phyloP scores from a whole-genome alignment of 2,888 invertebrate species.

The Zaprionus obscuricornis region DNA sequence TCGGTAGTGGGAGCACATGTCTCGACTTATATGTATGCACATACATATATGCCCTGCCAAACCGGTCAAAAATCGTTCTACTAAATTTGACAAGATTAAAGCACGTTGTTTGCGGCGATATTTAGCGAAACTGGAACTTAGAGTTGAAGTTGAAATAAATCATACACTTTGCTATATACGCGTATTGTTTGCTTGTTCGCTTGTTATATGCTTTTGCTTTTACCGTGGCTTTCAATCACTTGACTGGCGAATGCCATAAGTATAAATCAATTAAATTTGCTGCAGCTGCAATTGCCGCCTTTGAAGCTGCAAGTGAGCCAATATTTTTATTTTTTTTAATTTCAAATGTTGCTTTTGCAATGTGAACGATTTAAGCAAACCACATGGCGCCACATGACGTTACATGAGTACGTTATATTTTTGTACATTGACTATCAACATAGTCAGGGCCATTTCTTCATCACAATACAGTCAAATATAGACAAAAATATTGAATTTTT shows the following conservation, averaged over 20 bases:
- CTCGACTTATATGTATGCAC: conserved; percentile 2
- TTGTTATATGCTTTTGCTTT: conserved; percentile 1
- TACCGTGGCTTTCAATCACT: conserved; percentile 52
- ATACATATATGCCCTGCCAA: conserved; percentile 41
- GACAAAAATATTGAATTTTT: no score
- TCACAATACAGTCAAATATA: no score
- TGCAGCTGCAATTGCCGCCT: conserved; percentile 71
- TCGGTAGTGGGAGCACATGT: conserved; percentile 35
- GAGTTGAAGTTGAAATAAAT: conserved; percentile 16
- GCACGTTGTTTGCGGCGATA: conserved; percentile 27
- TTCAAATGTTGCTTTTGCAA: conserved; percentile 47
- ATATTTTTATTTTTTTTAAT: no score
- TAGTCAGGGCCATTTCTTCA: conserved; percentile 47
- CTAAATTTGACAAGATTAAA: conserved; percentile 68
- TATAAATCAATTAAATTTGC: conserved; percentile 68
- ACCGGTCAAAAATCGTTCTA: conserved; percentile 75
- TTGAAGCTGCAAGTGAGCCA: conserved; percentile 53
- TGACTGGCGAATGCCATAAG: conserved; percentile 47
- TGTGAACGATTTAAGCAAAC: conserved; percentile 19
- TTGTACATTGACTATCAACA: conserved; percentile 25
- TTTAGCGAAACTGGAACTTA: conserved; percentile 29
- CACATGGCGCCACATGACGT: conserved; percentile 28
- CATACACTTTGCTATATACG: conserved; percentile 15
- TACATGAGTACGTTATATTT: conserved; percentile 17
- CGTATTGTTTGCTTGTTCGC: conserved; percentile 29